Base-by-base conservation (phyloP, 35 echinoderm and acorn worm genomes). In the Apostichopus californicus region DNA sequence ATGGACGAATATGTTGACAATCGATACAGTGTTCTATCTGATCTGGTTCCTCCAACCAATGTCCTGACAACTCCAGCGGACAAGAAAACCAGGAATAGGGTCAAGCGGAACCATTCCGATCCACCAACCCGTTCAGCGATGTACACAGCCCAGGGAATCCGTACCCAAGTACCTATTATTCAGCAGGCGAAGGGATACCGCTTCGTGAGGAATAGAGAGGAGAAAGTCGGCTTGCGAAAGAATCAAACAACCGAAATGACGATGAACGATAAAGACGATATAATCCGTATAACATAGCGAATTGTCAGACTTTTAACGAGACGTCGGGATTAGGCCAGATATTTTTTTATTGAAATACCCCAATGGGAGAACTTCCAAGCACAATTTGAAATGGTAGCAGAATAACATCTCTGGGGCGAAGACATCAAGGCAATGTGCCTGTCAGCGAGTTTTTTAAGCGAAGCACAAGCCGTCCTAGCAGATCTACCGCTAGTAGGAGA, bases 351-450 rank as follows among this genome's bases (percentile, higher is more conserved):
- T 15, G 14, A 65, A 65, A 65, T 8, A 9, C 8, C 14, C 9
- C 61, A 10, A 15, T 65, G 61, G 61, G 61, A 1, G 14, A 12
- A 80, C 78, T 80, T 8, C 11, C 78, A 80, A 21, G 78, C 78
- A 6, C 78, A 80, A 53, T 80, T 80, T 80, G 78, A 80, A 28
- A 53, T 22, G 23, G 78, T 80, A 25, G 78, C 78, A 13, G 78
- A 80, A 11, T 46, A 55, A 53, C 78, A 80, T 46, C 23, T 13
- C 9, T 80, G 78, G 18, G 11, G 11, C 23, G 22, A 23, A 6
- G 23, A 23, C 18, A 53, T 80, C 11, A 80, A 10, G 78, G 78
- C 78, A 34, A 6, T 4, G 78, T 80, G 5, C 34, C 11, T 80
- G 18, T 1, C 78, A 10, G 26, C n/a, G 5, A 80, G 78, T 46